A percentile compares a stretch with the other conserved stretches of the same genome.
Evolutionary conservation across 2,888 invertebrate genomes (phyloP).

Genomic region (Parasteatoda lunata): DNA sequence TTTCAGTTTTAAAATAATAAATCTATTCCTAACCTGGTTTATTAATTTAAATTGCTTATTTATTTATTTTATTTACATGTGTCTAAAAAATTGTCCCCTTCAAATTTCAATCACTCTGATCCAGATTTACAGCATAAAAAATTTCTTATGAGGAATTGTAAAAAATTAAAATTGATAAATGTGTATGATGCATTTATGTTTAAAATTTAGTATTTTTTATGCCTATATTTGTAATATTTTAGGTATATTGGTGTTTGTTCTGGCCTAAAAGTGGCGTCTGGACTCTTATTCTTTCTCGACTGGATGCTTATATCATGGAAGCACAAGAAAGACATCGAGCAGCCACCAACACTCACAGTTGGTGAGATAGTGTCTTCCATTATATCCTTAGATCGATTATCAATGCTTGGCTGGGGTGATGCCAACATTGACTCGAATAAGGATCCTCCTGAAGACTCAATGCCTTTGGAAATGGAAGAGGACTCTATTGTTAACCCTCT

Average conservation of each 20-base stretch:
- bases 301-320: slow-evolving; percentile 91
- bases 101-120: not conserved
- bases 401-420: slow-evolving; percentile 68
- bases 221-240: slow-evolving; percentile 57
- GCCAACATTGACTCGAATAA: slow-evolving; percentile 30
- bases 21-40: too few species aligned
- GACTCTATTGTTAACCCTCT: slow-evolving; percentile 12
- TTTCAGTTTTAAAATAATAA: too few species aligned
- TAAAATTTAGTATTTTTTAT: too few species aligned
- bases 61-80: too few species aligned
- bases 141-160: not conserved
- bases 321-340: slow-evolving; percentile 78
- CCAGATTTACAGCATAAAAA: not conserved
- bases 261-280: slow-evolving; percentile 89
- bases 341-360: slow-evolving; percentile 77
- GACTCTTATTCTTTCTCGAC: slow-evolving; percentile 88
- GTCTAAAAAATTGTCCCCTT: not conserved
- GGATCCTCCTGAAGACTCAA: slow-evolving; percentile 59
- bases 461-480: slow-evolving; percentile 57
- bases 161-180: not conserved
- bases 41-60: too few species aligned
- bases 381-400: slow-evolving; percentile 71
- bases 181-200: too few species aligned
- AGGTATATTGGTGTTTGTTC: slow-evolving; percentile 93
- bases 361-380: slow-evolving; percentile 79